phyloP scores from a whole-genome alignment of 64 coral and sea anemone species.

The Stichodactyla mertensii region DNA sequence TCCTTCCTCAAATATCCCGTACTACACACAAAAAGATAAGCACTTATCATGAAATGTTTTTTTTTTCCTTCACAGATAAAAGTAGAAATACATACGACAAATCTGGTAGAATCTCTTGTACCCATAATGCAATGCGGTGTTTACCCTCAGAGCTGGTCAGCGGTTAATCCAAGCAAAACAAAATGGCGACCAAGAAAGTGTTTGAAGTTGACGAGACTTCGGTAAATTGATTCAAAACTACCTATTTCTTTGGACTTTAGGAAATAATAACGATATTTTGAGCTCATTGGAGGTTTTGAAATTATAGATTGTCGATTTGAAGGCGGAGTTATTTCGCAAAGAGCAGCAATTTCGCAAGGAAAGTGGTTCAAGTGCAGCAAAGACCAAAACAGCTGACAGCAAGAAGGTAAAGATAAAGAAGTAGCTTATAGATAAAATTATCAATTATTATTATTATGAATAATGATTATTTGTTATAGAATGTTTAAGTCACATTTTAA shows the following conservation, averaged over 20 bases:
- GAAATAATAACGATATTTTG: background rate
- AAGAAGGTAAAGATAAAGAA: background rate
- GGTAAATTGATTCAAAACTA: conserved; percentile 26
- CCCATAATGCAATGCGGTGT: background rate
- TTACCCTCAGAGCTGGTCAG: background rate
- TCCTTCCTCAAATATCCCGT: too few species aligned
- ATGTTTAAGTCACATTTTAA: background rate
- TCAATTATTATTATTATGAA: too few species aligned
- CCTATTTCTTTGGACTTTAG: background rate
- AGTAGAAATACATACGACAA: too few species aligned
- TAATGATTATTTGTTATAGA: too few species aligned
- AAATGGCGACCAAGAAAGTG: conserved; percentile 84
- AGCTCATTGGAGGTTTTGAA: background rate
- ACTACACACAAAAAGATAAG: too few species aligned
- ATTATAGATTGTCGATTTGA: conserved; percentile 85
- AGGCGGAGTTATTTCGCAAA: conserved; percentile 91
- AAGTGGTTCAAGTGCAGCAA: background rate
- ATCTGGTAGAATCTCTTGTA: background rate
- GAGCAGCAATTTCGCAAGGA: conserved; percentile 51
- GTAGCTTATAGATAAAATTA: background rate
- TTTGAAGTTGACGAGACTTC: conserved; percentile 90
- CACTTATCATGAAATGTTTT: too few species aligned
- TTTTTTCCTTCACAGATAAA: too few species aligned
- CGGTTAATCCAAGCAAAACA: conserved; percentile 36
- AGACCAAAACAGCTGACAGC: background rate